Conservation (phyloP, 2,113 vertebrate genomes). For the Eclectus roratus region DNA sequence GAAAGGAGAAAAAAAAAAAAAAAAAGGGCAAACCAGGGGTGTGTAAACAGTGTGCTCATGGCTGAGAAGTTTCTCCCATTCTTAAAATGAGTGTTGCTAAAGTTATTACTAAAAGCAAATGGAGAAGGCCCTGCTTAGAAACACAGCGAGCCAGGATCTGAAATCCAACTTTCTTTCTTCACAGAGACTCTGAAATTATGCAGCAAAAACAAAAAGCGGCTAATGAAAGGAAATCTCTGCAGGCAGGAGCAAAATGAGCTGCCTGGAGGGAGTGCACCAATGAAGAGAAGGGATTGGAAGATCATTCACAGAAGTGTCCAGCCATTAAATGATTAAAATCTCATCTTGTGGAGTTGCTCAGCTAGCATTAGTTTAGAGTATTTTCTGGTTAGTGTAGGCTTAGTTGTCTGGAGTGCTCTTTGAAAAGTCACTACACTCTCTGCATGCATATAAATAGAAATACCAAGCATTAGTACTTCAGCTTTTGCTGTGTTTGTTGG, state of each 20-base stretch:
- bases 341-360: constrained; percentile 41
- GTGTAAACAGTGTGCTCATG: background rate
- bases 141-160: background rate
- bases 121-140: background rate
- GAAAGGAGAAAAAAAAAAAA: background rate
- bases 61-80: background rate
- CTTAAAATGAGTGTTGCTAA: background rate
- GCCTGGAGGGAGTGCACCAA: background rate
- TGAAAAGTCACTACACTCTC: constrained; percentile 29
- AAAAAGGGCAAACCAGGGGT: background rate
- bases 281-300: constrained; percentile 21
- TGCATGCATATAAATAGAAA: constrained; percentile 38
- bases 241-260: constrained; percentile 69
- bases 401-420: constrained; percentile 34
- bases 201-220: constrained; percentile 79
- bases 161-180: background rate
- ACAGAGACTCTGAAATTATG: constrained; percentile 81
- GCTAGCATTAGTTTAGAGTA: constrained; percentile 37
- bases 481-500: constrained; percentile 17
- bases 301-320: background rate
- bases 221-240: constrained; percentile 76
- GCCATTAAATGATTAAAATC: constrained; percentile 18
- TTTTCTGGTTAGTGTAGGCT: constrained; percentile 26
- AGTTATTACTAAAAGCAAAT: background rate
- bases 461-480: constrained; percentile 28